These are phyloP conservation scores for Encarsia formosa DNA, from an alignment of 2,888 invertebrate genomes.

Conservation along the genomic window DNA sequence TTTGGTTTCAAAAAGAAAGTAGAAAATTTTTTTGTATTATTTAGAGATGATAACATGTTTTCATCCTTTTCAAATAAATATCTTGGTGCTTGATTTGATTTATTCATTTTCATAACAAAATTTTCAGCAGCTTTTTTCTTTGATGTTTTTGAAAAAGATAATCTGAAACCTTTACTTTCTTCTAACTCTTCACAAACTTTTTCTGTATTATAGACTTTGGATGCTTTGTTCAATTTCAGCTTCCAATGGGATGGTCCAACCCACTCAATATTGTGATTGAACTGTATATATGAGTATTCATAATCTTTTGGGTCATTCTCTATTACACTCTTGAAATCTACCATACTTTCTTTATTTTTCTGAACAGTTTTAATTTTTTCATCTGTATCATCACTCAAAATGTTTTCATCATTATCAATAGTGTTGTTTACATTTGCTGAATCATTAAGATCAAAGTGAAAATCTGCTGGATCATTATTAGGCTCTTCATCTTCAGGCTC, in stretches of 20 bases:
- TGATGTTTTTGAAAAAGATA: no score
- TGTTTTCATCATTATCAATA: slow-evolving; percentile 25
- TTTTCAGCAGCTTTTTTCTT: no score
- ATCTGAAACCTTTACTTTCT: no score
- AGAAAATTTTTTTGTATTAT: no score
- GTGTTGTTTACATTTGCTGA: slow-evolving; percentile 26
- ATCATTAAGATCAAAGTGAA: slow-evolving; percentile 40
- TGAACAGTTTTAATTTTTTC: slow-evolving; percentile 7
- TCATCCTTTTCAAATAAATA: no score
- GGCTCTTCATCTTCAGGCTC: slow-evolving; percentile 5
- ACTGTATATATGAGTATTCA: slow-evolving; percentile 42
- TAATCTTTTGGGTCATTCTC: slow-evolving; percentile 21
- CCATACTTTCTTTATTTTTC: slow-evolving; percentile 37
- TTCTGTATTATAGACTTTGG: no score
- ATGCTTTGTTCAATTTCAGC: no score
- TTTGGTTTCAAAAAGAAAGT: no score
- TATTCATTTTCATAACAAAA: no score
- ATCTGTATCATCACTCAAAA: slow-evolving; percentile 25
- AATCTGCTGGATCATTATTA: slow-evolving; percentile 31
- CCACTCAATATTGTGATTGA: slow-evolving; percentile 55
- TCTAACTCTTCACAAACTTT: no score
- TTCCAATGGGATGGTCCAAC: slow-evolving; percentile 84
- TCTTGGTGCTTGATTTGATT: no score
- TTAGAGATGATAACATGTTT: no score
- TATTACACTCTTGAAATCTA: slow-evolving; percentile 35